Evolutionary conservation across 2,888 invertebrate genomes (phyloP), one percentile per base, ranked within the genome.

Genomic region (Clistopyga incitator): DNA sequence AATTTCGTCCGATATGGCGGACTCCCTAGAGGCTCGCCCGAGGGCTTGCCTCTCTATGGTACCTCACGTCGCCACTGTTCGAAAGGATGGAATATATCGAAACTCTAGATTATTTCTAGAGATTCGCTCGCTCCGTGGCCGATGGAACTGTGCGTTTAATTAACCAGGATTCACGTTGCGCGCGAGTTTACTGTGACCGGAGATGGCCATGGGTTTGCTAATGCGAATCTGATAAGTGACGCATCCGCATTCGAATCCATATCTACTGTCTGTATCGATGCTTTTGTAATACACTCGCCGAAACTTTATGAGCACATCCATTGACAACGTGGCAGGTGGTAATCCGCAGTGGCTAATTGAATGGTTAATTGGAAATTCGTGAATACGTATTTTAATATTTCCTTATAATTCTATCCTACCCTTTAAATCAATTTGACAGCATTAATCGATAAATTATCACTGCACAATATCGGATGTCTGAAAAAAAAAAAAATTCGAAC

Each of bases 1-100:
- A 56, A 79, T 65, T 75, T 78, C 79, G 52, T 71, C 29, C 45
- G 64, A 79, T 65, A 79, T 72, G 67, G 74, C n/a, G 38, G 50
- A n/a, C 42, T 64, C 56, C 42, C 71, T 6, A n/a, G 56, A 54
- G 70, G 45, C n/a, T 67, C 45, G 45, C 15, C 23, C 23, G 38
- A 20, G 10, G 64, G 64, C 2, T 13, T 38, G 38, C n/a, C 38
- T 38, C 64, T 2, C 64, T 38, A 20, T 18, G 38, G 38, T 23
- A 6, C 65, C 23, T 54, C 54, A 45, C 56, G 23, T 71, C 71
- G 54, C 20, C 54, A 71, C 70, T 54, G 70, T 15, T 13, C 42
- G n/a, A 45, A 56, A 6, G 56, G 42, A 59, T 45, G 18, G 45
- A 56, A 56, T 72, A 56, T 72, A 56, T 72, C 71, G 11, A 72